These are phyloP conservation scores for Paracanthobrama guichenoti DNA, from an alignment of 2,113 vertebrate species.

Conservation along the genomic window DNA sequence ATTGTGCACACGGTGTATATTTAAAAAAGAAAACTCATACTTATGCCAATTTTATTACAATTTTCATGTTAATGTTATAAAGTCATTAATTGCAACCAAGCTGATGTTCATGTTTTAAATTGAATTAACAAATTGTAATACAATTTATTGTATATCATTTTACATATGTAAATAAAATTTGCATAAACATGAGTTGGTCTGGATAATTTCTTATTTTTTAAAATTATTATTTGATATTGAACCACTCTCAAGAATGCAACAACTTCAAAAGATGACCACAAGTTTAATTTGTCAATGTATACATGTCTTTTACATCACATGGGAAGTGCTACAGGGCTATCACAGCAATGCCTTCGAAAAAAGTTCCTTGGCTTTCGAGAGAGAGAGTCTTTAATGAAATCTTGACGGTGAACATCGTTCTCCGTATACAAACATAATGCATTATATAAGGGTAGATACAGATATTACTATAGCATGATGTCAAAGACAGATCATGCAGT, in stretches of 20 bases:
- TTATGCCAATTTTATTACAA: background rate
- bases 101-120: background rate
- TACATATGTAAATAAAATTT: background rate
- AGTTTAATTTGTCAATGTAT: slow-evolving; percentile 73
- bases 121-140: too few relatives aligned
- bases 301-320: slow-evolving; percentile 75
- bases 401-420: slow-evolving; percentile 29
- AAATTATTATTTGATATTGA: background rate
- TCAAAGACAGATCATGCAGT: slow-evolving; percentile 28
- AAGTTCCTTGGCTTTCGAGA: slow-evolving; percentile 70
- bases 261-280: slow-evolving; percentile 73
- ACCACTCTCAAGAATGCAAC: slow-evolving; percentile 33
- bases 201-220: too few relatives aligned
- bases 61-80: background rate
- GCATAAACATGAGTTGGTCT: background rate
- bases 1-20: too few relatives aligned
- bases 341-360: slow-evolving; percentile 60
- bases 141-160: background rate
- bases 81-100: background rate
- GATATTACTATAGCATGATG: slow-evolving; percentile 46
- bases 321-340: slow-evolving; percentile 69
- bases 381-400: slow-evolving; percentile 19
- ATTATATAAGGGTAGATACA: slow-evolving; percentile 43
- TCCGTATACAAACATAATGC: slow-evolving; percentile 47
- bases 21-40: background rate